phyloP scores from a whole-genome alignment of 2,888 invertebrate genomes.

The Aspidiotus rigidus region DNA sequence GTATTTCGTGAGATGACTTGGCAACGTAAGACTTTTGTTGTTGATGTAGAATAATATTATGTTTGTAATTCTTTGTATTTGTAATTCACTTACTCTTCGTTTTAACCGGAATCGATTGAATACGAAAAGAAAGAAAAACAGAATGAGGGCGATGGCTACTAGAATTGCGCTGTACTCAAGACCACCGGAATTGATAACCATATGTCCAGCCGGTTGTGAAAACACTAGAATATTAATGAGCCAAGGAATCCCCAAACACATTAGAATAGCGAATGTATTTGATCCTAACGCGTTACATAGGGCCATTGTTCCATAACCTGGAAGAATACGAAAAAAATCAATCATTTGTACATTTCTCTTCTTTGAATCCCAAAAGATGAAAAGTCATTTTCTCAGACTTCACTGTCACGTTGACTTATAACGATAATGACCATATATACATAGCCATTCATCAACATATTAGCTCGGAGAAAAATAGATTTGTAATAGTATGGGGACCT shows the following conservation, averaged over 20 bases:
- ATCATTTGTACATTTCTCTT: too few species aligned
- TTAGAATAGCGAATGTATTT: constrained; percentile 69
- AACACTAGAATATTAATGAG: constrained; percentile 52
- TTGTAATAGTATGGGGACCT: too few species aligned
- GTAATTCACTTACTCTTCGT: constrained; percentile 7
- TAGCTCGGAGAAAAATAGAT: too few species aligned
- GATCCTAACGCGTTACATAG: constrained; percentile 73
- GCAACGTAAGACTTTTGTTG: neutral
- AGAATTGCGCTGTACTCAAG: constrained; percentile 33
- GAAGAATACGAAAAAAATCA: neutral
- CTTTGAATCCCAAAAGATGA: too few species aligned
- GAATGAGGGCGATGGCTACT: constrained; percentile 18
- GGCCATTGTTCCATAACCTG: constrained; percentile 67
- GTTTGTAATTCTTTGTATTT: neutral
- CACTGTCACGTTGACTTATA: too few species aligned
- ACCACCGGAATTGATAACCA: constrained; percentile 33
- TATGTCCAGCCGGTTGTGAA: constrained; percentile 21
- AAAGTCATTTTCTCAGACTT: too few species aligned
- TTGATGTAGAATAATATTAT: neutral
- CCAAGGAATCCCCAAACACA: constrained; percentile 72
- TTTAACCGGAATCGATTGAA: constrained; percentile 17
- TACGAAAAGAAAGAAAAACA: constrained; percentile 16
- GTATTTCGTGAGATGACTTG: neutral
- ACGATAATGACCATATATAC: too few species aligned
- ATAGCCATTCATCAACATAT: too few species aligned